Percentiles rank a stretch among this genome's conserved stretches.
phyloP scores from a whole-genome alignment of 2,113 vertebrate genomes.

The Entelurus aequoreus region DNA sequence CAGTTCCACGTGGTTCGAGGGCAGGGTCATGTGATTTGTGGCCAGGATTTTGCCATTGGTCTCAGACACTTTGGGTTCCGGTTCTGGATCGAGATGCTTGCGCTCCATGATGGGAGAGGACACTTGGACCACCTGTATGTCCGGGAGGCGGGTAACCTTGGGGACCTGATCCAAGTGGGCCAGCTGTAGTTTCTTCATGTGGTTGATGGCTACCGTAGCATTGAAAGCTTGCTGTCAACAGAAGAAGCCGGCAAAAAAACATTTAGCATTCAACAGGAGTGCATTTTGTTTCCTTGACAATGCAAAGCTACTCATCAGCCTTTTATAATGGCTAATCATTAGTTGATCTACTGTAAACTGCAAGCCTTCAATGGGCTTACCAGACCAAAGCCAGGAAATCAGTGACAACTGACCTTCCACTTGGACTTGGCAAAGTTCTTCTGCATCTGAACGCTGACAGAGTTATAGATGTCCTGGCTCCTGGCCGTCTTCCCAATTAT shows the following conservation, averaged over 20 bases:
- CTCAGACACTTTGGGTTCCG: slow-evolving; percentile 3
- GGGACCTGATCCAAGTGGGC: slow-evolving; percentile 54
- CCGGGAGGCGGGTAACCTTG: slow-evolving; percentile 39
- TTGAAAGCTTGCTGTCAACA: slow-evolving; percentile 87
- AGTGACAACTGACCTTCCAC: slow-evolving; percentile 83
- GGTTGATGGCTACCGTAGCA: slow-evolving; percentile 83
- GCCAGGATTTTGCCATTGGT: not conserved
- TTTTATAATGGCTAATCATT: slow-evolving; percentile 47
- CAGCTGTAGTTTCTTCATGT: slow-evolving; percentile 93
- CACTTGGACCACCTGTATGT: slow-evolving; percentile 48
- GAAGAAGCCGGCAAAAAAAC: not conserved
- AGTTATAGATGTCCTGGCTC: slow-evolving; percentile 89
- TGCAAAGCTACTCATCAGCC: slow-evolving; percentile 12
- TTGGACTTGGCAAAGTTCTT: slow-evolving; percentile 96
- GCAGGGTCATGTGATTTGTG: slow-evolving; percentile 34
- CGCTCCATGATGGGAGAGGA: slow-evolving; percentile 41
- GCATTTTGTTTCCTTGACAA: slow-evolving; percentile 5
- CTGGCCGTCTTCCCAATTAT: slow-evolving; percentile 91
- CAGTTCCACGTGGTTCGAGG: slow-evolving; percentile 17
- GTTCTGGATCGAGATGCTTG: slow-evolving; percentile 19
- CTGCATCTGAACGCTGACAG: slow-evolving; percentile 92
- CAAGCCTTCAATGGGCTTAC: slow-evolving; percentile 17
- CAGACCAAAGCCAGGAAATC: slow-evolving; percentile 12
- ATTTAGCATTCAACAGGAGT: not conserved
- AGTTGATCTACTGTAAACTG: slow-evolving; percentile 36